Evolutionary conservation across 2,888 invertebrate species (phyloP), one percentile per base, ranked within the genome.

Genomic region (Meteorus colon): DNA sequence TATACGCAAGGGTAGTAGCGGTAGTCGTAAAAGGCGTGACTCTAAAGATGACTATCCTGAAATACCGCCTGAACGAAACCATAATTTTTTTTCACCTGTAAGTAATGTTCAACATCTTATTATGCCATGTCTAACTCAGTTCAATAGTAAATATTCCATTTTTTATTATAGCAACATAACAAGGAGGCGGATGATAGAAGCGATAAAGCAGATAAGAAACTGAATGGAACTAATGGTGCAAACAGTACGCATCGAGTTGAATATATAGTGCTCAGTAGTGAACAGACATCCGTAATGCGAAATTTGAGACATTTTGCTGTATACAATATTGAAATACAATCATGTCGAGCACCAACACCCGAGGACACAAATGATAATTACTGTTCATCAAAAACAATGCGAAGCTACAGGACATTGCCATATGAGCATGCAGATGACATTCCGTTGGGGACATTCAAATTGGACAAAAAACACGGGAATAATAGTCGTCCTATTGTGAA

Each of bases 261-360:
- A 70, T 79, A 82, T 75, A 45, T 78, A 19, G 82, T 88, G 45
- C 84, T 86, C 4, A 86, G 84, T 16, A 82, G 81, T 5, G 85
- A 87, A 72, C 78, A 79, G n/a, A 85, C 82, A 70, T 90, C 93
- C 83, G 91, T 92, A 10, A 92, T 95, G 79, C 89, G 86, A 59
- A 91, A 93, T 48, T 90, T 97, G 82, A 93, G 93, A 10, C 97
- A 97, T 90, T 97, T 93, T 89, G 93, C 95, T 0, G 91, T 92
- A 82, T 97, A 97, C 90, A 93, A 93, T 24, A 93, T 97, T 74
- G 92, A 91, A 81, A 93, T 97, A 68, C 92, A 92, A 89, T 96
- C 96, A 4, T 97, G 97, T 84, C 93, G 96, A n/a, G 92, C 92
- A 82, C 88, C 88, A 76, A 92, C 93, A 82, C 90, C 90, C 37